Evolutionary conservation across 2,113 vertebrate species (phyloP).

Genomic region (Ceratotherium simum): DNA sequence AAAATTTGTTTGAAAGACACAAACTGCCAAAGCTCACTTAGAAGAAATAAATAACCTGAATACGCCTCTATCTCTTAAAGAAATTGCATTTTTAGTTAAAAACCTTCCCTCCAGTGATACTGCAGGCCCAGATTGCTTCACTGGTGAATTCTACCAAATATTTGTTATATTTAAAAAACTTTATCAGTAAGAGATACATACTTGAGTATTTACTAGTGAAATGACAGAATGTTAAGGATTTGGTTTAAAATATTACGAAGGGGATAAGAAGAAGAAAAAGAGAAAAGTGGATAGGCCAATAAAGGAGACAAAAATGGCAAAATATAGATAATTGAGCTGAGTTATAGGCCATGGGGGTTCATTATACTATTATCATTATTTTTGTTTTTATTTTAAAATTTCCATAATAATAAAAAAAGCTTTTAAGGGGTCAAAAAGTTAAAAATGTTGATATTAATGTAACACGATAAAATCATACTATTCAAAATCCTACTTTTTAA

Average conservation of each 20-base stretch:
- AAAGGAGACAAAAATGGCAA: constrained; percentile 33
- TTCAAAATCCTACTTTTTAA: constrained; percentile 35
- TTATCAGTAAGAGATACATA: neutral
- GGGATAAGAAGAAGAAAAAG: neutral
- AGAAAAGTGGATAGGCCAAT: neutral
- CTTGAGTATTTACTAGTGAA: neutral
- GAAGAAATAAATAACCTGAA: neutral
- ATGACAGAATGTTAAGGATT: neutral
- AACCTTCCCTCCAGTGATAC: neutral
- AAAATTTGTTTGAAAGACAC: neutral
- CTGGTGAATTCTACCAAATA: neutral
- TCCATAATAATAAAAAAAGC: neutral
- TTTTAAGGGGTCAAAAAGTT: neutral
- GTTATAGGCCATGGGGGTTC: neutral
- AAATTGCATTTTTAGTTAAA: neutral
- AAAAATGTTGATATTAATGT: neutral
- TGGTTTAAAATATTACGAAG: neutral
- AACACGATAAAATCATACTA: neutral
- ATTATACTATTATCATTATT: neutral
- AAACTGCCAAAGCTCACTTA: neutral
- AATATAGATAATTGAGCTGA: neutral
- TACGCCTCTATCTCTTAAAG: neutral
- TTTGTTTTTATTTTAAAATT: constrained; percentile 28
- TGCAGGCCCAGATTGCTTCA: neutral
- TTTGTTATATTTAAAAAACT: constrained; percentile 18